Base-by-base conservation (phyloP, 2,888 invertebrate genomes). In the Neuroscelio doddi region DNA sequence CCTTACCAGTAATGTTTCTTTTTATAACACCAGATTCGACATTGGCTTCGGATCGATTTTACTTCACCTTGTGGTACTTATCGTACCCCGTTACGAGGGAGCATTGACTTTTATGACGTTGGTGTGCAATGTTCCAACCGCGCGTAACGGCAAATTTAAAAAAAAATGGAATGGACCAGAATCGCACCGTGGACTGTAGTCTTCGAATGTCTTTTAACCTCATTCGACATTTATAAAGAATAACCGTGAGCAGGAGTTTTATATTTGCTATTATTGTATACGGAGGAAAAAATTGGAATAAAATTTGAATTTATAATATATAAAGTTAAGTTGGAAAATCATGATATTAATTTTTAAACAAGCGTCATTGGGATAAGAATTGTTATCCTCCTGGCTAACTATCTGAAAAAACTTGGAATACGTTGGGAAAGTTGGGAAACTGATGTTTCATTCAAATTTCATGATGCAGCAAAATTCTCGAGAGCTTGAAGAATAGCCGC, bases 61-160 rank as follows among this genome's bases (percentile, higher is more conserved):
- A 62, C 62, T 69, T 68, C 55, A 42, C 62, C 52, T 61, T 58
- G 66, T 62, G 69, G 80, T 75, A 83, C 82, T 84, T 84, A 84
- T 83, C 84, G 82, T 83, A 75, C 78, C 74, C 77, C 77, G 82
- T 83, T 83, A 84, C 80, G 84, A 81, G 77, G 76, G 74, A 76
- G 75, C 84, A 81, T 84, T 83, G 80, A 71, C 79, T 83, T 84
- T 84, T 83, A 84, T 76, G 77, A 76, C 74, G 64, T 56, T 69
- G 68, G 72, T 72, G 74, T 62, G 74, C 69, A 71, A 72, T 74
- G 75, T 75, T 74, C 76, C 75, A 72, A 78, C 73, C 72, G 68
- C 66, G 62, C 42, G 52, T 39, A 69, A 63, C 53, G 67, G 64
- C 51, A 67, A 72, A 69, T 76, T 76, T 73, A 73, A 73, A 73